These are phyloP conservation scores for Ellobius talpinus DNA, from an alignment of 2,113 vertebrate genomes.

Conservation along the genomic window DNA sequence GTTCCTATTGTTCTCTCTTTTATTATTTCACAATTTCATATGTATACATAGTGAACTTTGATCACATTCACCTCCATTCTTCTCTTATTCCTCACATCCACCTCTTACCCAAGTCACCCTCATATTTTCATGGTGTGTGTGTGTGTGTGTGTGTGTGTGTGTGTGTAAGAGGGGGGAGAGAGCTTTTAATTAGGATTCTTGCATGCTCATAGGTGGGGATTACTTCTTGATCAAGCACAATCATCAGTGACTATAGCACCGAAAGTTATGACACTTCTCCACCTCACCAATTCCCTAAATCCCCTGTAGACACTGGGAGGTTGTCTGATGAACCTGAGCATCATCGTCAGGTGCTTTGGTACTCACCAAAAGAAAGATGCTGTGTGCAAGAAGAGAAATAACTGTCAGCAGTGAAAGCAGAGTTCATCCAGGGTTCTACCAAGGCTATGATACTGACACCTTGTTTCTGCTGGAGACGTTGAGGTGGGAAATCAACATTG, in stretches of 20 bases:
- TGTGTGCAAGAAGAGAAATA: neutral
- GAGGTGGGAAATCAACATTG: neutral
- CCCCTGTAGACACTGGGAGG: rapidly evolving
- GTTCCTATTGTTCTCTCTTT: neutral
- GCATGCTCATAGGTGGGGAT: neutral
- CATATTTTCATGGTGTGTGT: neutral
- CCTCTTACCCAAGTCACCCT: neutral
- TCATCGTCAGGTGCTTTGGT: neutral
- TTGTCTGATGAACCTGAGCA: neutral
- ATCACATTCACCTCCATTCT: neutral
- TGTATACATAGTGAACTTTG: neutral
- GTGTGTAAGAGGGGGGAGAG: no score
- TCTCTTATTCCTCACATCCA: neutral
- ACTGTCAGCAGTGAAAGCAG: neutral
- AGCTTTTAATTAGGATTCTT: neutral
- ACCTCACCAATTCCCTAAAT: neutral
- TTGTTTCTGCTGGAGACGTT: neutral
- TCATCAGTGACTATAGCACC: no score
- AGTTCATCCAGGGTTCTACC: neutral
- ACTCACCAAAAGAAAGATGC: neutral
- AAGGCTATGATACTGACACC: neutral
- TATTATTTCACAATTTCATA: neutral
- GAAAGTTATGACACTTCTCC: rapidly evolving
- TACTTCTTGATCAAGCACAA: neutral
- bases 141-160: neutral